Evolutionary conservation across 2,888 invertebrate species (phyloP).

Genomic region (Chrysotoxum bicinctum): DNA sequence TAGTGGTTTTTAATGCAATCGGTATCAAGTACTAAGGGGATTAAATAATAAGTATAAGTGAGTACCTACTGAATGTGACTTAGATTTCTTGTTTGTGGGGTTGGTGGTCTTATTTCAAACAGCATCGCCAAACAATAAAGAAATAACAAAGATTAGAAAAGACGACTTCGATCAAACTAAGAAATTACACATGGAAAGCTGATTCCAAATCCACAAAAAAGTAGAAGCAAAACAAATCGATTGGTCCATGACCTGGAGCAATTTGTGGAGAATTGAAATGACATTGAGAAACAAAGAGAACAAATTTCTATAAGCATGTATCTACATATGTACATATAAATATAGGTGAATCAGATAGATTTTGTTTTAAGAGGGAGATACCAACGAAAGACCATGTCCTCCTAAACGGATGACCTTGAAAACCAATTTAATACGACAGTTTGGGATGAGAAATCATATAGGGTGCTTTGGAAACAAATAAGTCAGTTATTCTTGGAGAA

Average conservation of each 20-base stretch:
- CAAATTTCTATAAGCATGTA: background rate
- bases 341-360: background rate
- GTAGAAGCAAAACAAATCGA: constrained; percentile 39
- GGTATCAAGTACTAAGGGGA: background rate
- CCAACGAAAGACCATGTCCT: background rate
- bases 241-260: constrained; percentile 56
- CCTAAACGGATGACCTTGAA: background rate
- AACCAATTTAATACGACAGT: background rate
- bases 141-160: background rate
- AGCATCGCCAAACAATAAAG: background rate
- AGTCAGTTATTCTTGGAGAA: too few species aligned
- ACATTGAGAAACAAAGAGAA: constrained; percentile 2
- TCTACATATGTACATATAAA: background rate
- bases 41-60: background rate
- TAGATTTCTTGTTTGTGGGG: background rate
- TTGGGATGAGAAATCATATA: background rate
- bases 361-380: background rate
- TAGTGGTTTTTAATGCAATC: background rate
- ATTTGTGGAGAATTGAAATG: constrained; percentile 40
- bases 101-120: background rate
- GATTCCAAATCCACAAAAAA: background rate
- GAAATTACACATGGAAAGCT: background rate
- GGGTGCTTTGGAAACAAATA: background rate
- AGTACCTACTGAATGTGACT: background rate
- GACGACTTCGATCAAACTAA: background rate